Percentiles rank a stretch among this genome's conserved stretches.
Evolutionary conservation across 2,797 vertebrate species (phyloP).

Genomic region (Lagocephalus sceleratus): DNA sequence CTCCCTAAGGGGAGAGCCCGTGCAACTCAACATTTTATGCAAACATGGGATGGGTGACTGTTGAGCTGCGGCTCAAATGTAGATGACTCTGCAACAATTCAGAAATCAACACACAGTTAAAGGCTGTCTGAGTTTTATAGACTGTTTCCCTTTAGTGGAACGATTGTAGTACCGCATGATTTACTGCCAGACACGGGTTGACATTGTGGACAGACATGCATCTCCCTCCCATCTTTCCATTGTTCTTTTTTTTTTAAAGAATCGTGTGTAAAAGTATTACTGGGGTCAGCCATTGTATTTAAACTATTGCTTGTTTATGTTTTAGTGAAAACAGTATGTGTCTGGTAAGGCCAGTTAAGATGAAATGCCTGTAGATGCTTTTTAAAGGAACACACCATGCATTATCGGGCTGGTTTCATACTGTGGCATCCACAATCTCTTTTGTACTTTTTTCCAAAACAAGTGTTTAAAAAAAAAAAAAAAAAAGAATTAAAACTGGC

Average conservation of each 20-base stretch:
- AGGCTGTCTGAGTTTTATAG: conserved; percentile 47
- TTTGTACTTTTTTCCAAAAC: conserved; percentile 94
- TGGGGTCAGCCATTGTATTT: conserved; percentile 84
- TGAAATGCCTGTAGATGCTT: conserved; percentile 77
- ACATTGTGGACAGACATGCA: conserved; percentile 72
- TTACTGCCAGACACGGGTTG: conserved; percentile 71
- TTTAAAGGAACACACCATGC: conserved; percentile 82
- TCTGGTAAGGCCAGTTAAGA: conserved; percentile 74
- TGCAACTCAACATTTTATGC: conserved; percentile 72
- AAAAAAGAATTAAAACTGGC: conserved; percentile 88
- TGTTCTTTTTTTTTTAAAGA: conserved; percentile 44
- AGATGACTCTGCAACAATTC: conserved; percentile 47
- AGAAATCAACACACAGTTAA: conserved; percentile 55
- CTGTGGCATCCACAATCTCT: conserved; percentile 84
- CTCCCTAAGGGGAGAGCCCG: conserved; percentile 50
- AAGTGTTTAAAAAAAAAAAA: conserved; percentile 90
- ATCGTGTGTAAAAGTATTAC: conserved; percentile 83
- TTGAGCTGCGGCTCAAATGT: conserved; percentile 55
- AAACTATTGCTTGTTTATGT: conserved; percentile 85
- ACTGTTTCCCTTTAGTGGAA: conserved; percentile 70
- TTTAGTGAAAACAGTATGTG: conserved; percentile 83
- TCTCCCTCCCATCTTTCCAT: conserved; percentile 43
- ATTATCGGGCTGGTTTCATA: conserved; percentile 84
- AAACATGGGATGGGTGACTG: conserved; percentile 55
- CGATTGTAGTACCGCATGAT: conserved; percentile 78